Evolutionary conservation across 2,113 vertebrate species (phyloP).

Genomic region (Grus americana): DNA sequence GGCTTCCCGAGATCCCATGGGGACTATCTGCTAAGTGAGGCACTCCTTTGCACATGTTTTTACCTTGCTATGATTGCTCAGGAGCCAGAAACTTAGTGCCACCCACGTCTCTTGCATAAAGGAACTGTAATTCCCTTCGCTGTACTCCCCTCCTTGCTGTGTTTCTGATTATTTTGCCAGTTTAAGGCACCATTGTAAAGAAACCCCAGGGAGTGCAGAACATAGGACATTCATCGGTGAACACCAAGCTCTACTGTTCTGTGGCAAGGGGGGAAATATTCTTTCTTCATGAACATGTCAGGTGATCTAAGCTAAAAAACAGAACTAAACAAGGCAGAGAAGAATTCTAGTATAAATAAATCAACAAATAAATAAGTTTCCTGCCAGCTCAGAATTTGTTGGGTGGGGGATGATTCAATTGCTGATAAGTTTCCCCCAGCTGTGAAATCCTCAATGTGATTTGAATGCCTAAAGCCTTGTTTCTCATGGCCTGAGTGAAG

Average conservation of each 20-base stretch:
- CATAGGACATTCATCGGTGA: not conserved
- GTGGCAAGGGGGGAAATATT: not conserved
- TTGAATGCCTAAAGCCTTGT: not conserved
- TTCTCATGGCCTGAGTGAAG: conserved; percentile 12
- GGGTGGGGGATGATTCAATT: not conserved
- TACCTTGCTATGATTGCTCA: not conserved
- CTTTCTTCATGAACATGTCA: conserved; percentile 4
- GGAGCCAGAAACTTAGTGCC: conserved; percentile 11
- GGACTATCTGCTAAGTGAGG: not conserved
- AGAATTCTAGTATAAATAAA: conserved; percentile 60
- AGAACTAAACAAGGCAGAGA: conserved; percentile 27
- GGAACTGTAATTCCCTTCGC: not conserved
- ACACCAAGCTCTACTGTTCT: not conserved
- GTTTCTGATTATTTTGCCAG: conserved; percentile 60
- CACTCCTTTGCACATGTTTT: conserved; percentile 11
- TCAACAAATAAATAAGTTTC: conserved; percentile 51
- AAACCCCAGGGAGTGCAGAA: conserved; percentile 15
- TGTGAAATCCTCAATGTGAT: not conserved
- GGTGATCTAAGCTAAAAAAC: conserved; percentile 10
- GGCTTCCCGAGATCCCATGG: not conserved
- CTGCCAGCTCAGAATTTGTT: conserved; percentile 2
- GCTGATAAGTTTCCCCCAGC: not conserved
- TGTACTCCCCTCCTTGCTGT: conserved; percentile 24
- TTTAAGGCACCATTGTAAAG: conserved; percentile 39
- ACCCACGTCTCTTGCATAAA: not conserved